These are phyloP conservation scores for Tenthredo distinguenda DNA, from an alignment of 2,888 invertebrate genomes.

Conservation along the genomic window DNA sequence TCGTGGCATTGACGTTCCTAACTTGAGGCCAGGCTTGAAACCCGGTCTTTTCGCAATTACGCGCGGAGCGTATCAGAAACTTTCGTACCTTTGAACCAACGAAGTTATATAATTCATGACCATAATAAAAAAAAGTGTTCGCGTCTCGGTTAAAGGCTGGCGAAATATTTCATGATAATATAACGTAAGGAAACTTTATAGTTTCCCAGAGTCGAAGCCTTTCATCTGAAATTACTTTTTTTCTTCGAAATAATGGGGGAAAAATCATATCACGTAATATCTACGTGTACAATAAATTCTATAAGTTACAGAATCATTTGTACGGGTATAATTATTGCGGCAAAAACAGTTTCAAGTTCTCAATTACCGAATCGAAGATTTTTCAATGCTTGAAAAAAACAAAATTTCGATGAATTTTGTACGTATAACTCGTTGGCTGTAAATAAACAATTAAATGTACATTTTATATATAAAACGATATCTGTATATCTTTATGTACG, in stretches of 20 bases:
- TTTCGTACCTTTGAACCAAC: slow-evolving; percentile 14
- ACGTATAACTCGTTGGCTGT: slow-evolving; percentile 45
- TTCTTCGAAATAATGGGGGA: not conserved
- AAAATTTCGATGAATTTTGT: slow-evolving; percentile 13
- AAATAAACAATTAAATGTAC: slow-evolving; percentile 63
- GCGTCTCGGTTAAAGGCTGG: not conserved
- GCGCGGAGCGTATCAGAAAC: not conserved
- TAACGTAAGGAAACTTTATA: slow-evolving; percentile 54
- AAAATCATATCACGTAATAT: not conserved
- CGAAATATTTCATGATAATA: not conserved
- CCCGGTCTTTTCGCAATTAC: not conserved
- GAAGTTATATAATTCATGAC: slow-evolving; percentile 16
- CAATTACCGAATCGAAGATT: not conserved
- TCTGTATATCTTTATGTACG: slow-evolving; percentile 66
- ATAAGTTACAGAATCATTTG: not conserved
- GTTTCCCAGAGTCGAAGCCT: not conserved
- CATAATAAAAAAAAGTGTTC: not conserved
- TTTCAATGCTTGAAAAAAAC: not conserved
- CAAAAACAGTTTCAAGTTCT: not conserved
- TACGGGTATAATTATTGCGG: not conserved
- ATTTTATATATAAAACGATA: slow-evolving; percentile 62
- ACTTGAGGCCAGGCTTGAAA: not conserved
- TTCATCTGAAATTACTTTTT: not conserved
- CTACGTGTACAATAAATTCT: not conserved
- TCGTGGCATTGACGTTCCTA: not conserved